These are phyloP conservation scores for Lagopus muta DNA, from an alignment of 2,113 vertebrate species.

Conservation along the genomic window DNA sequence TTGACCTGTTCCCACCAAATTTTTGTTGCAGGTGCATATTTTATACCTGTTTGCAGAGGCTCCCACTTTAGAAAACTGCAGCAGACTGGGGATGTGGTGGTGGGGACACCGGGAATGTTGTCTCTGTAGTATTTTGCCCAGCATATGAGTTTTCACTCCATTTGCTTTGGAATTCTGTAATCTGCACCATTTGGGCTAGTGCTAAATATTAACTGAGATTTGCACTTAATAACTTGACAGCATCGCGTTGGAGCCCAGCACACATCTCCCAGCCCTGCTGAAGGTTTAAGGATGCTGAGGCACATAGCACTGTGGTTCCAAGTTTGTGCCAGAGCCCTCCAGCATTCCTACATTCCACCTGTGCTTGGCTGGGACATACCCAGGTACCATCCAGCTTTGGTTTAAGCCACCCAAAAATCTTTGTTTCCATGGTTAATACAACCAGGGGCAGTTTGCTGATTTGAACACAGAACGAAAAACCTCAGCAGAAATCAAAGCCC, in stretches of 20 bases:
- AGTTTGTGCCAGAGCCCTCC: neutral
- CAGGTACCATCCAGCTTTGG: neutral
- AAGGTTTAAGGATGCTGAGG: neutral
- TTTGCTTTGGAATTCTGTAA: neutral
- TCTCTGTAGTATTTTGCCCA: neutral
- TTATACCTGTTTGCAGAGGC: neutral
- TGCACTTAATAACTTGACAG: neutral
- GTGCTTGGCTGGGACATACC: neutral
- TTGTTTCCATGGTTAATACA: neutral
- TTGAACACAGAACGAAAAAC: constrained; percentile 12
- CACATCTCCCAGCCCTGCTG: neutral
- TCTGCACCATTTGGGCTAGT: fast-evolving
- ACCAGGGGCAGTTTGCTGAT: neutral
- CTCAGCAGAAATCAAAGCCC: constrained; percentile 46
- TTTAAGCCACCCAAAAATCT: neutral
- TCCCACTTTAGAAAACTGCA: neutral
- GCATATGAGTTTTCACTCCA: neutral
- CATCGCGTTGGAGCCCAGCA: neutral
- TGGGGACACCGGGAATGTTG: fast-evolving
- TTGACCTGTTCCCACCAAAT: neutral
- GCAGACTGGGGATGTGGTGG: neutral
- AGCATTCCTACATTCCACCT: neutral
- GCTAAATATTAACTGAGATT: constrained; percentile 51
- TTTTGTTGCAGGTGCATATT: neutral
- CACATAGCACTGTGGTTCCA: neutral